Evolutionary conservation across 2,797 vertebrate species (phyloP).

Genomic region (Tolypeutes matacus): DNA sequence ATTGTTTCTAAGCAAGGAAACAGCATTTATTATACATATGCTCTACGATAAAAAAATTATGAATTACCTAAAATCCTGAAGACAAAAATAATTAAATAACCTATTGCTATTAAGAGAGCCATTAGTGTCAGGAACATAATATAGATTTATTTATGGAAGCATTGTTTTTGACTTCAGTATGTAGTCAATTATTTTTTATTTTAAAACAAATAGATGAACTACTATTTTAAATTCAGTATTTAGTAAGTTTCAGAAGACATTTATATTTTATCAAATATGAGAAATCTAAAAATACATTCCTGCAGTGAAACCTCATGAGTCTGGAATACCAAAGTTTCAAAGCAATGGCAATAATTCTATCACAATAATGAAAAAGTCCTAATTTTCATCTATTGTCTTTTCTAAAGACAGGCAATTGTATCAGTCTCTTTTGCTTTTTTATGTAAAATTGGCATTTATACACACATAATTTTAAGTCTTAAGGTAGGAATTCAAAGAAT

Average conservation of each 20-base stretch:
- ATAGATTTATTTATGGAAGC: neutral
- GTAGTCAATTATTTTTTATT: neutral
- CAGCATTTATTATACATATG: neutral
- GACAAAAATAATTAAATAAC: slow-evolving; percentile 19
- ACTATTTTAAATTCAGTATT: slow-evolving; percentile 8
- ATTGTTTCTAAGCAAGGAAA: slow-evolving; percentile 58
- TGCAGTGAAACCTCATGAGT: neutral
- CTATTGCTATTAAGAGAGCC: slow-evolving; percentile 8
- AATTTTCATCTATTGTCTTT: neutral
- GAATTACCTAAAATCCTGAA: neutral
- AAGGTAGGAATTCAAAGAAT: neutral
- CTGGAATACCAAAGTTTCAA: slow-evolving; percentile 21
- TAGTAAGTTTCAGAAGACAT: neutral
- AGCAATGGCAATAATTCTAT: neutral
- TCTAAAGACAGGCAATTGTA: neutral
- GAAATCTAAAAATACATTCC: neutral
- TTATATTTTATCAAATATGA: slow-evolving; percentile 12
- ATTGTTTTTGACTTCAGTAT: neutral
- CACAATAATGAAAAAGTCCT: neutral
- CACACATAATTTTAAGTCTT: neutral
- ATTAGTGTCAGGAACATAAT: neutral
- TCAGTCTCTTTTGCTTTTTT: neutral
- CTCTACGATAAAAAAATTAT: neutral
- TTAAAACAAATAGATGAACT: slow-evolving; percentile 23
- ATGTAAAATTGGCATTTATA: neutral